Percentiles rank a stretch among this genome's conserved stretches.
Conservation (phyloP, 1,140 invertebrate genomes). For the Drosophila pseudoananassae region DNA sequence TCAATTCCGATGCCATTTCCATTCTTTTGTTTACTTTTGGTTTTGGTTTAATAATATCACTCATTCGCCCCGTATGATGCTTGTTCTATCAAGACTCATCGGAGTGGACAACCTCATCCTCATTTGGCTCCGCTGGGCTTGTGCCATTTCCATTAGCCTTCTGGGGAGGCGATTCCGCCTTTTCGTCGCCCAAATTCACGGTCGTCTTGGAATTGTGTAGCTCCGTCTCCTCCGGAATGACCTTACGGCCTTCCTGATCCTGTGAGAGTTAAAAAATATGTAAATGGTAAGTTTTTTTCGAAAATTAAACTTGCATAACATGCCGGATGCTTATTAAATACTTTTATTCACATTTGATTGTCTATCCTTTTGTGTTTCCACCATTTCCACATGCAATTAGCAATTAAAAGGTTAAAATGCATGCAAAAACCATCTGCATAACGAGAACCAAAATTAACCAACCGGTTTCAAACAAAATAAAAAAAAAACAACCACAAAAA, state of each 20-base stretch:
- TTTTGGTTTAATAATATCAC: slow-evolving; percentile 74
- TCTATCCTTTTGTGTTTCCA: slow-evolving; percentile 9
- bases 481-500: slow-evolving; percentile 19
- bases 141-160: slow-evolving; percentile 64
- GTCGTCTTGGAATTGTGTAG: slow-evolving; percentile 71
- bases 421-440: slow-evolving; percentile 60
- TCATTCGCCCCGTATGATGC: slow-evolving; percentile 60
- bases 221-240: slow-evolving; percentile 82
- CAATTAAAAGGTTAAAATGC: slow-evolving; percentile 61
- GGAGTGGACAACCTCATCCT: slow-evolving; percentile 36
- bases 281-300: not conserved
- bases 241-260: slow-evolving; percentile 75
- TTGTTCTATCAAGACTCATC: slow-evolving; percentile 61
- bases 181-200: slow-evolving; percentile 50
- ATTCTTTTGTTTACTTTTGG: slow-evolving; percentile 25
- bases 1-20: slow-evolving; percentile 19
- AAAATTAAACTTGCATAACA: not conserved
- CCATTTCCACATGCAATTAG: slow-evolving; percentile 28
- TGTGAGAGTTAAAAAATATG: slow-evolving; percentile 16
- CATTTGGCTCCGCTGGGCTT: slow-evolving; percentile 29
- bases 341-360: no score
- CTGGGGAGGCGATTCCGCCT: slow-evolving; percentile 14
- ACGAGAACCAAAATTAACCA: slow-evolving; percentile 64
- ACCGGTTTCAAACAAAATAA: slow-evolving; percentile 39
- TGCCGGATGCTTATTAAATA: not conserved